Evolutionary conservation across 2,113 vertebrate genomes (phyloP).

Genomic region (Daphoenositta chrysoptera): DNA sequence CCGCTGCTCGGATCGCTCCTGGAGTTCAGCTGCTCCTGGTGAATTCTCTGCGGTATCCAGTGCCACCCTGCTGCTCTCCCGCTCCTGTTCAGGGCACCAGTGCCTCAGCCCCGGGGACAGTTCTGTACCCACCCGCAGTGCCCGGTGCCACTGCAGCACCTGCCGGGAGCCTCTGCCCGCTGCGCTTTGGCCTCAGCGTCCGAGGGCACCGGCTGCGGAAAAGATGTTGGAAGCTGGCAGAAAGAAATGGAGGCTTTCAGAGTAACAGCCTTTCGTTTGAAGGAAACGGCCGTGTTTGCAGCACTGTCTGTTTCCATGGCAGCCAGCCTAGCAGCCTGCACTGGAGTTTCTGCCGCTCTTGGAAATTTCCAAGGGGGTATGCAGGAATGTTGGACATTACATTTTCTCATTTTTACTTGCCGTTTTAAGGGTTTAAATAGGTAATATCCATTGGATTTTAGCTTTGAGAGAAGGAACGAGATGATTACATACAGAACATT

Average conservation of each 20-base stretch:
- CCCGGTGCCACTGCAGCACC: rapidly evolving
- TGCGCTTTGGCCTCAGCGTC: not conserved
- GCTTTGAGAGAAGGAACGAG: not conserved
- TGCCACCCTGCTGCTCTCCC: not conserved
- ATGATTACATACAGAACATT: not conserved
- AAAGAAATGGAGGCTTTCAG: conserved; percentile 2
- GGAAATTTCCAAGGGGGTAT: conserved; percentile 67
- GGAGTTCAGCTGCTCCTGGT: rapidly evolving
- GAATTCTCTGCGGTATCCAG: not conserved
- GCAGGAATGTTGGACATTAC: conserved; percentile 4
- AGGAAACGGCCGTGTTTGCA: conserved; percentile 57
- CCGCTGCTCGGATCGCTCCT: not conserved
- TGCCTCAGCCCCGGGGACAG: not conserved
- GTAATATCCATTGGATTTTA: not conserved
- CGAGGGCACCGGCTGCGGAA: not conserved
- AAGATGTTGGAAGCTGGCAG: not conserved
- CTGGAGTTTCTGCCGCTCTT: conserved; percentile 30
- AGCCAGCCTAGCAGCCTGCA: conserved; percentile 60
- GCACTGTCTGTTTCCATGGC: conserved; percentile 70
- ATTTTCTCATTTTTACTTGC: conserved; percentile 7
- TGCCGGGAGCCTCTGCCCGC: not conserved
- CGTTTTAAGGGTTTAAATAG: not conserved
- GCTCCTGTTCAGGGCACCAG: rapidly evolving
- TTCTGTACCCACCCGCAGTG: rapidly evolving
- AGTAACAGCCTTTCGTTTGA: conserved; percentile 38